phyloP scores from a whole-genome alignment of 2,888 invertebrate species.

The Oscheius onirici region DNA sequence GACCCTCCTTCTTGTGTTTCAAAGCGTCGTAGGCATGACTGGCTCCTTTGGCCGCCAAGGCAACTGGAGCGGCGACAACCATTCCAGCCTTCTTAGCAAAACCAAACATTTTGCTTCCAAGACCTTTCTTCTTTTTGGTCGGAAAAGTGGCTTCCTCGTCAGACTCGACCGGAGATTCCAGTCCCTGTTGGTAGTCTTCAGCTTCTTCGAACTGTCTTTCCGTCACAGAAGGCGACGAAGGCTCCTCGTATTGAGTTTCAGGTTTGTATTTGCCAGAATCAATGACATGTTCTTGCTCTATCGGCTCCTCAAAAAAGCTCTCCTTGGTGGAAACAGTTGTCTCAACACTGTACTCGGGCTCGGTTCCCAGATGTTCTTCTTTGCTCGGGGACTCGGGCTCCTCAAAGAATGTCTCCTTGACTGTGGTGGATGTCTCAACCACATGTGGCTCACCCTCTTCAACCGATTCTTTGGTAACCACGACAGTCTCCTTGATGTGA shows the following conservation, averaged over 20 bases:
- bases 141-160: constrained; percentile 14
- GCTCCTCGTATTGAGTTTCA: constrained; percentile 13
- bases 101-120: constrained; percentile 21
- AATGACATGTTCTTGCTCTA: constrained; percentile 8
- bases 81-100: constrained; percentile 53
- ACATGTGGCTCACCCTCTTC: background rate
- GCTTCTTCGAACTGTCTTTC: constrained; percentile 9
- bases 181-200: constrained; percentile 16
- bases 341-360: constrained; percentile 10
- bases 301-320: constrained; percentile 18
- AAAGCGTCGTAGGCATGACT: constrained; percentile 35
- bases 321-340: constrained; percentile 10
- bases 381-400: constrained; percentile 1
- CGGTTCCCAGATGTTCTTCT: background rate
- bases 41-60: constrained; percentile 53
- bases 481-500: too few species aligned
- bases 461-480: too few species aligned
- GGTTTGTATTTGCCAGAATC: background rate
- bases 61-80: constrained; percentile 57
- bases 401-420: constrained; percentile 19
- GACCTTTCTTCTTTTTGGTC: constrained; percentile 1
- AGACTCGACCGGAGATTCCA: constrained; percentile 2
- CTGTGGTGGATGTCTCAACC: constrained; percentile 3
- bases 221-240: background rate
- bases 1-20: constrained; percentile 2